phyloP scores from a whole-genome alignment of 2,888 invertebrate species.

The Listrodromus nycthemerus region DNA sequence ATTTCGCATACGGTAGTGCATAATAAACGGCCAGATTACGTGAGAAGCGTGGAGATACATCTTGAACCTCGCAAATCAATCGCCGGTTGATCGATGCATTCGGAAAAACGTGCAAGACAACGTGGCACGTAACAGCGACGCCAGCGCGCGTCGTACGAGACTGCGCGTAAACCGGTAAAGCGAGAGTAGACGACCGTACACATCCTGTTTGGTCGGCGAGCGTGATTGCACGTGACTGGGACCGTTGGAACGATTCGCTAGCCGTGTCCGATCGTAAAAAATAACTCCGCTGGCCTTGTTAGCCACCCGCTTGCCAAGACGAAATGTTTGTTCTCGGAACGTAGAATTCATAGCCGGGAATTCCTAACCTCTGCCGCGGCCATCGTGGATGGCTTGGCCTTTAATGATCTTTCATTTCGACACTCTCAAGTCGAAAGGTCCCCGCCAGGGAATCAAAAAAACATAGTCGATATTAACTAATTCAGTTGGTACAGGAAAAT shows the following conservation, averaged over 20 bases:
- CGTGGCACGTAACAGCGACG: neutral
- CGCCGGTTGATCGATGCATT: slow-evolving; percentile 21
- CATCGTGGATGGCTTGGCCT: neutral
- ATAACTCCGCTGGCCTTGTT: slow-evolving; percentile 36
- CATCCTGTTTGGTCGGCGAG: slow-evolving; percentile 34
- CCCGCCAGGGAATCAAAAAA: neutral
- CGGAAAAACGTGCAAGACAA: slow-evolving; percentile 17
- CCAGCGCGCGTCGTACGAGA: neutral
- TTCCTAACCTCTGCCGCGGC: neutral
- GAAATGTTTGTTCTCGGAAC: slow-evolving; percentile 31
- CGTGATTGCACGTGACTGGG: slow-evolving; percentile 23
- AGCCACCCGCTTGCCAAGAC: slow-evolving; percentile 8
- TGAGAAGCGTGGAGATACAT: slow-evolving; percentile 9
- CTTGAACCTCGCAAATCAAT: slow-evolving; percentile 32
- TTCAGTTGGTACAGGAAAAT: too few relatives aligned
- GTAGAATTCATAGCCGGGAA: neutral
- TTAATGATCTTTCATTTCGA: neutral
- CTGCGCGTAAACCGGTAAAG: slow-evolving; percentile 8
- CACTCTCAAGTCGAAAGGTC: neutral
- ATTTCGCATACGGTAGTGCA: slow-evolving; percentile 27
- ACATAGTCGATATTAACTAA: too few relatives aligned
- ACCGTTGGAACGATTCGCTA: neutral
- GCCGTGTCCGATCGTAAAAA: slow-evolving; percentile 24
- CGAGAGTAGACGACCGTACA: slow-evolving; percentile 12
- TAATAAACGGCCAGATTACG: slow-evolving; percentile 31